Base-by-base conservation (phyloP, 2,888 invertebrate genomes). In the Strigamia crassipes region DNA sequence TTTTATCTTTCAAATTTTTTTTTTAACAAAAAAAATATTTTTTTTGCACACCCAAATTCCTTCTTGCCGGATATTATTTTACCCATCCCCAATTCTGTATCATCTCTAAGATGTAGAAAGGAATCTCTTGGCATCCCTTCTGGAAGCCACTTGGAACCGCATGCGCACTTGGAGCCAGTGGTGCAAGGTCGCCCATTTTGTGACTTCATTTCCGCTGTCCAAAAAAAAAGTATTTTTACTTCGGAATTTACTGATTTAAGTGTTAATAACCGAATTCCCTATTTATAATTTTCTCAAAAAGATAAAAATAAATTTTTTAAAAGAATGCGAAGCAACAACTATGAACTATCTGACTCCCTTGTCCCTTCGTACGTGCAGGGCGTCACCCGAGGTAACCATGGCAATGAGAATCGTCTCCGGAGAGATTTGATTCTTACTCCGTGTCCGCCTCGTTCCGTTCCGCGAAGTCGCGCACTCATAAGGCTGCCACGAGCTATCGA, bases 401-500 rank as follows among this genome's bases (percentile, higher is more conserved):
- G 73, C 73, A 73, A 73, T 73, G 73, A 73, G 73, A 73, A 27
- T 31, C 56, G 15, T 31, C 27, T 73, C 73, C 73, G 73, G 73
- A 31, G 73, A 73, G 73, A 73, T 73, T 73, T 73, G 73, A 73
- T 73, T 27, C 73, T 18, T 27, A 31, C 73, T 27, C 73, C 73
- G 73, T 73, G 73, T 73, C 73, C 73, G 31, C 31, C 73, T 31
- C 73, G 73, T 73, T 73, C 73, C 73, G 73, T 73, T 73, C 73
- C 73, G 73, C 73, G 73, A 73, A 73, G 73, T 73, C 73, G 73
- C 73, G 73, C 73, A 31, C 73, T 27, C 73, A 73, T 73, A 73
- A 73, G 73, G 73, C 73, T 73, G 31, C 73, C 73, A 73, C 73
- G 73, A 73, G 73, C 73, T 73, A 31, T 73, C 73, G 73, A 73